A percentile compares a stretch with the other conserved stretches of the same genome.
Evolutionary conservation across 2,797 vertebrate species (phyloP).

Genomic region (Rachycentron canadum): DNA sequence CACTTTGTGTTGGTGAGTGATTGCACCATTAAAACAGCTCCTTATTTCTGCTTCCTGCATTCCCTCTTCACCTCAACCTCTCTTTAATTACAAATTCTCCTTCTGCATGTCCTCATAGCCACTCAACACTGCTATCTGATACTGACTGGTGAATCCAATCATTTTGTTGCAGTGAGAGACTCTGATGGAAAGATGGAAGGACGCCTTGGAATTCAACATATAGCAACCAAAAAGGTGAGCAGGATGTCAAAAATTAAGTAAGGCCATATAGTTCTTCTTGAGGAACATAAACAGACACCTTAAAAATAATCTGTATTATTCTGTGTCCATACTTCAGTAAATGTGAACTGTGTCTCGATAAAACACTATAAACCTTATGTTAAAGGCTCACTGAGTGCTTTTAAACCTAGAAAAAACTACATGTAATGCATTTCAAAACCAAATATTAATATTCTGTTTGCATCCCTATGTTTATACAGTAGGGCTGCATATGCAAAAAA

Average conservation of each 20-base stretch:
- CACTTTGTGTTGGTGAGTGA: not conserved
- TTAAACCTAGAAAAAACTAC: not conserved
- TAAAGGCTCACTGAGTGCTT: not conserved
- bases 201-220: not conserved
- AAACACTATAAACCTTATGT: too few relatives aligned
- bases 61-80: not conserved
- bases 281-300: not conserved
- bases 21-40: not conserved
- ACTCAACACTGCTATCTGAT: not conserved
- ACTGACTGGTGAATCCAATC: not conserved
- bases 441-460: slow-evolving; percentile 1
- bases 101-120: not conserved
- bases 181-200: slow-evolving; percentile 8
- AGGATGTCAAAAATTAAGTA: not conserved
- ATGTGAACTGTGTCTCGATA: not conserved
- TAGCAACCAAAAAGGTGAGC: not conserved
- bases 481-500: not conserved
- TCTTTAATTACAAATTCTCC: slow-evolving; percentile 1
- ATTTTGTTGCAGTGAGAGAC: not conserved
- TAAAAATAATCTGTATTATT: not conserved
- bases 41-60: not conserved
- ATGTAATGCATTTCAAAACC: not conserved
- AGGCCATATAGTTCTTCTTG: not conserved
- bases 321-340: not conserved
- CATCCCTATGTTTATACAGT: too few relatives aligned